Evolutionary conservation across 2,797 vertebrate genomes (phyloP).

Genomic region (Cynodonichthys magdalenae): DNA sequence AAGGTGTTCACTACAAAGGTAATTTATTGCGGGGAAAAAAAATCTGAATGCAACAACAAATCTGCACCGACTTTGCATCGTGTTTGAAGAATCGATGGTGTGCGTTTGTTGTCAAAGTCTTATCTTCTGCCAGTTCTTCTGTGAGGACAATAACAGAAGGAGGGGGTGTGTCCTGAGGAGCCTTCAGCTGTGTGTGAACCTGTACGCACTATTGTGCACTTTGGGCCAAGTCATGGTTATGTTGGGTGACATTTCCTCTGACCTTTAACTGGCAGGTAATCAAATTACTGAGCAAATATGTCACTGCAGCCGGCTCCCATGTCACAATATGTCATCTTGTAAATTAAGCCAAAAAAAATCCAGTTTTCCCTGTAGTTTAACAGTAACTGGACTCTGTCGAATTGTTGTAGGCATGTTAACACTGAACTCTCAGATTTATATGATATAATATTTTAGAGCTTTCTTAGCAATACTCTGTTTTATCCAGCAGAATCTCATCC

Average conservation of each 20-base stretch:
- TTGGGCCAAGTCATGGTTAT: constrained; percentile 59
- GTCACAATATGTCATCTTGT: constrained; percentile 30
- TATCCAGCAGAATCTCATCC: neutral
- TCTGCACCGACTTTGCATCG: constrained; percentile 10
- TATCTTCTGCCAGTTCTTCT: neutral
- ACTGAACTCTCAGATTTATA: constrained; percentile 22
- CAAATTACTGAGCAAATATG: constrained; percentile 21
- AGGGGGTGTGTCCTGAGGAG: constrained; percentile 22
- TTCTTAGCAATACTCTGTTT: constrained; percentile 10
- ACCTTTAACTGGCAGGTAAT: constrained; percentile 37
- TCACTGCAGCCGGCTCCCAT: constrained; percentile 23
- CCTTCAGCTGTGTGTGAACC: constrained; percentile 46
- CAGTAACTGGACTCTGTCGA: constrained; percentile 2
- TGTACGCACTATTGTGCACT: constrained; percentile 66
- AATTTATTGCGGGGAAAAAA: constrained; percentile 34
- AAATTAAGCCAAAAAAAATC: constrained; percentile 51
- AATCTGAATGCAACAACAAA: constrained; percentile 9
- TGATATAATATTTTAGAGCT: constrained; percentile 21
- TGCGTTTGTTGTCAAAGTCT: no score
- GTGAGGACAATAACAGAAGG: constrained; percentile 8
- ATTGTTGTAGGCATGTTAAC: constrained; percentile 27
- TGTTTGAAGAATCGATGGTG: no score
- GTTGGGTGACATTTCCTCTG: constrained; percentile 57
- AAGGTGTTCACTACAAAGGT: constrained; percentile 9
- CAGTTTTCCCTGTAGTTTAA: constrained; percentile 15